Evolutionary conservation across 1,140 invertebrate genomes (phyloP).

Genomic region (Nilaparvata lugens): DNA sequence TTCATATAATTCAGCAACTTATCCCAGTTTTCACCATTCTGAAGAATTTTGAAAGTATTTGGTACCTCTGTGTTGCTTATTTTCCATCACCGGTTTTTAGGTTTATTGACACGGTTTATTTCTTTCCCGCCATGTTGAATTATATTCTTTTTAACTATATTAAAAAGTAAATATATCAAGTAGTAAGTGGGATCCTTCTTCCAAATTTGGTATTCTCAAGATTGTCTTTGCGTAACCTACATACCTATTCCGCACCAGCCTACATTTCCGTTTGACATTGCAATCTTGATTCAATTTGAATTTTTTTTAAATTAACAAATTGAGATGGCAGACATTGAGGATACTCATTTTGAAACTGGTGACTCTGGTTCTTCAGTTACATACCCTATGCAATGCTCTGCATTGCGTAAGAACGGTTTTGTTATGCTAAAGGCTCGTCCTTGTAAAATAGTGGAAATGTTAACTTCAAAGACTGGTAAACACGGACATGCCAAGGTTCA

Average conservation of each 20-base stretch:
- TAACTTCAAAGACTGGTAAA: constrained; percentile 99
- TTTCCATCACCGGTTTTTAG: constrained; percentile 15
- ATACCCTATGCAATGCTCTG: constrained; percentile 96
- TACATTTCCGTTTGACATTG: not conserved
- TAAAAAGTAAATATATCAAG: too few relatives aligned
- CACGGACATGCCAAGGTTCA: constrained; percentile 99
- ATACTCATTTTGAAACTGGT: constrained; percentile 80
- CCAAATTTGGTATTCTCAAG: not conserved
- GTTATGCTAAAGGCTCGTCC: constrained; percentile 95
- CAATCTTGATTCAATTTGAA: not conserved
- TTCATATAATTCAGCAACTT: not conserved
- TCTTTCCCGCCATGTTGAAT: constrained; percentile 22
- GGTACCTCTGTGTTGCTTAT: not conserved
- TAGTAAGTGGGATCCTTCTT: too few relatives aligned
- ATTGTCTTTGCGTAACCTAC: not conserved
- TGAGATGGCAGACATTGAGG: constrained; percentile 76
- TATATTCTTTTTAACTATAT: too few relatives aligned
- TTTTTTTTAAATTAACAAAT: too few relatives aligned
- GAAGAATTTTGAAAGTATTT: not conserved
- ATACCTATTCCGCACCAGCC: not conserved
- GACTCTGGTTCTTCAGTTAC: constrained; percentile 95
- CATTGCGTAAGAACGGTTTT: constrained; percentile 96
- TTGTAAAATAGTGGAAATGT: constrained; percentile 99
- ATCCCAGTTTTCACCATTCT: not conserved
- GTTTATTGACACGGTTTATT: constrained; percentile 23